Conservation (phyloP, 2,113 vertebrate genomes). For the Aegotheles bennettii region DNA sequence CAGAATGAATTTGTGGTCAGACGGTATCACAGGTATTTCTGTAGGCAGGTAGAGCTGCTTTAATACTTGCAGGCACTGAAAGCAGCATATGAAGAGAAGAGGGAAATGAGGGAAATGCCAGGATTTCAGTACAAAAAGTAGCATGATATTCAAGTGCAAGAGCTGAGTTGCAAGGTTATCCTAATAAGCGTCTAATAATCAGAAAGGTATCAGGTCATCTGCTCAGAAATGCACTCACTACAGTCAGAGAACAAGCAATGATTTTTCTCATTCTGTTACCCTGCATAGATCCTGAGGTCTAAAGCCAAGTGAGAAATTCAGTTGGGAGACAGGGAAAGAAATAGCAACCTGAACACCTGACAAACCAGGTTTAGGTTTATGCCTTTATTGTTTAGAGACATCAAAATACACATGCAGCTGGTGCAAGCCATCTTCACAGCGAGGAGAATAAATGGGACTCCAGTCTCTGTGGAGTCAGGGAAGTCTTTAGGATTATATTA, state of each 20-base stretch:
- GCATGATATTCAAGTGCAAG: not conserved
- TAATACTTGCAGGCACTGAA: not conserved
- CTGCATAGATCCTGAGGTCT: not conserved
- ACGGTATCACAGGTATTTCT: not conserved
- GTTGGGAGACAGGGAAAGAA: not conserved
- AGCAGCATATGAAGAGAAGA: not conserved
- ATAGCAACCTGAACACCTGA: not conserved
- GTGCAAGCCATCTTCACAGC: not conserved
- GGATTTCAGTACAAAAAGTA: not conserved
- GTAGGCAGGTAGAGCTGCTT: not conserved
- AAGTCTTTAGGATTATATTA: not conserved
- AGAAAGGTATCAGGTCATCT: not conserved
- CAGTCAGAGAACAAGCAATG: not conserved
- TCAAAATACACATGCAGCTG: not conserved
- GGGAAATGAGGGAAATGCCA: not conserved
- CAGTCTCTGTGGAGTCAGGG: not conserved
- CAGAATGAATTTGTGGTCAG: conserved; percentile 40
- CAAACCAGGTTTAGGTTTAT: not conserved
- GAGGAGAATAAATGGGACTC: not conserved
- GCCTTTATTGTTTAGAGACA: not conserved
- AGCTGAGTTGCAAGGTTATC: not conserved
- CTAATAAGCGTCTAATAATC: not conserved
- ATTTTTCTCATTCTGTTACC: not conserved
- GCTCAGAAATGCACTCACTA: not conserved
- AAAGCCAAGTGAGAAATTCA: not conserved